A percentile compares a stretch with the other conserved stretches of the same genome.
Conservation (phyloP, 2,113 vertebrate species). For the Anhinga anhinga region DNA sequence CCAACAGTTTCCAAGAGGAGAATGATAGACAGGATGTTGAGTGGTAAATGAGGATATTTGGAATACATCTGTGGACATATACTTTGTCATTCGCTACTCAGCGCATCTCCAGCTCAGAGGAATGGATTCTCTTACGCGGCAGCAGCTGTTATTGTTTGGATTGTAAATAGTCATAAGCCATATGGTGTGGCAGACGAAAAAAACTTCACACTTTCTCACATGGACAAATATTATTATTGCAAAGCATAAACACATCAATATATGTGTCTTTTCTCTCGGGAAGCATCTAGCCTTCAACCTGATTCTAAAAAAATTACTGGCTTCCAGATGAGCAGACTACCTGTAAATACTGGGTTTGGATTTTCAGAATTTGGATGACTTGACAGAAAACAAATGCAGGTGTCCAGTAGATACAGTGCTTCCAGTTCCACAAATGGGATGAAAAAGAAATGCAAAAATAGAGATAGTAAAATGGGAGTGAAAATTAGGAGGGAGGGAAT, state of each 20-base stretch:
- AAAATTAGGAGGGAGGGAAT: neutral
- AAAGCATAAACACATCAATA: constrained; percentile 73
- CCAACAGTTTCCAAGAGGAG: neutral
- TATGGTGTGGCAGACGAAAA: constrained; percentile 73
- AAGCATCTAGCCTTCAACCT: constrained; percentile 32
- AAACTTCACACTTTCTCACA: constrained; percentile 73
- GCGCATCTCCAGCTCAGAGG: constrained; percentile 54
- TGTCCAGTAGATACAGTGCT: neutral
- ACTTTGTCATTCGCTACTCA: constrained; percentile 48
- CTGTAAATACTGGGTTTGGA: neutral
- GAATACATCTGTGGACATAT: constrained; percentile 21
- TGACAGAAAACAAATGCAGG: neutral
- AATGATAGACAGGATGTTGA: neutral
- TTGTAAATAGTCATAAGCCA: constrained; percentile 76
- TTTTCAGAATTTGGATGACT: neutral
- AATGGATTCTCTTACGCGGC: constrained; percentile 46
- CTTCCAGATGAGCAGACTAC: constrained; percentile 39
- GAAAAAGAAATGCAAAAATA: neutral
- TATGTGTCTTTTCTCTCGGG: constrained; percentile 62
- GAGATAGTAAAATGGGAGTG: neutral
- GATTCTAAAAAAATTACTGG: constrained; percentile 25
- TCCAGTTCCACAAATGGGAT: neutral
- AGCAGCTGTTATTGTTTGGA: constrained; percentile 78
- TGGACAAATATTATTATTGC: constrained; percentile 78
- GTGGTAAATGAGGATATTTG: constrained; percentile 26